phyloP scores from a whole-genome alignment of 1,140 invertebrate species.

The Leptinotarsa texana region DNA sequence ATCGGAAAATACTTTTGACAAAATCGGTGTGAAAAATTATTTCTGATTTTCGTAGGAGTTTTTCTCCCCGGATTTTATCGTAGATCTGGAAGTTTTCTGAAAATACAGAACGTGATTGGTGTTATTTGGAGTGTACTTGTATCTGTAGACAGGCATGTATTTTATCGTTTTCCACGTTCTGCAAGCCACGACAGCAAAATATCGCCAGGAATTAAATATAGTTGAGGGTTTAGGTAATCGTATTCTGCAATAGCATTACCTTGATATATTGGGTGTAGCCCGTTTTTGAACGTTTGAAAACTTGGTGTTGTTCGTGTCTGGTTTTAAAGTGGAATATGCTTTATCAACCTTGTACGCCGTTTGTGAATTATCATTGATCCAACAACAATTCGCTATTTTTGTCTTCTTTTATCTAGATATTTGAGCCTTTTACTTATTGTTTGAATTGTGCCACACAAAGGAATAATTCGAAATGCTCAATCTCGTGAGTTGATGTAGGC shows the following conservation, averaged over 20 bases:
- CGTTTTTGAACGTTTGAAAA: conserved; percentile 17
- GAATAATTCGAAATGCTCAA: no score
- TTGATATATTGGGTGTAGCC: conserved; percentile 1
- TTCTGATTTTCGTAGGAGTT: conserved; percentile 51
- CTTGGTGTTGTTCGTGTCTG: background rate
- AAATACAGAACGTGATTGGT: conserved; percentile 30
- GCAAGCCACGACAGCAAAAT: conserved; percentile 21
- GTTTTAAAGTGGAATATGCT: background rate
- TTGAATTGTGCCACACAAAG: no score
- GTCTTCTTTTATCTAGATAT: background rate
- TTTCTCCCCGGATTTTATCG: conserved; percentile 46
- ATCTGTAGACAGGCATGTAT: conserved; percentile 26
- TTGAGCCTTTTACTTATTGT: no score
- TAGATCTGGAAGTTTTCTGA: conserved; percentile 44
- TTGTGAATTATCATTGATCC: conserved; percentile 7
- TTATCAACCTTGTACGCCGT: background rate
- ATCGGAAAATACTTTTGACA: conserved; percentile 44
- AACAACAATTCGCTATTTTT: background rate
- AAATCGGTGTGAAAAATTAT: conserved; percentile 50
- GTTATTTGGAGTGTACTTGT: conserved; percentile 23
- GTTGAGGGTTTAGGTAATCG: conserved; percentile 20
- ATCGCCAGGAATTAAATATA: conserved; percentile 23
- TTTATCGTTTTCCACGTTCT: conserved; percentile 28
- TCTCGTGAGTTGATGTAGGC: no score
- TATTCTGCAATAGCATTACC: conserved; percentile 24